Evolutionary conservation across 2,113 vertebrate species (phyloP), one percentile per base, ranked within the genome.

Genomic region (Brachyhypopomus occidentalis): DNA sequence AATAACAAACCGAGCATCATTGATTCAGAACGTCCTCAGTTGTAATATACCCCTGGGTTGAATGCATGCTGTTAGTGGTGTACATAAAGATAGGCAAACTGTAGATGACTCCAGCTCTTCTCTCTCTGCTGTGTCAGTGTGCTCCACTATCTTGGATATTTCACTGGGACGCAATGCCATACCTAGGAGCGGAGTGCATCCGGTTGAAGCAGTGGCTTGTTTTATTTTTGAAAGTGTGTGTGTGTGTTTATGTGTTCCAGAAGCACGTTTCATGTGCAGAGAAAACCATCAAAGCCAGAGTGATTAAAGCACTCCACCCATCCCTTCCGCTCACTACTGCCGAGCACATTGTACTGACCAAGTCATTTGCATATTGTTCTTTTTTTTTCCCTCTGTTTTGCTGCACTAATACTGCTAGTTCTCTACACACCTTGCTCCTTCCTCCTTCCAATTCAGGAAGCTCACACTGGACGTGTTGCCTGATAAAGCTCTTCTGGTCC

Each of bases 291-390:
- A 30, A 36, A 79, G 25, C 4, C 23, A 1, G 4, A 55, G 12
- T 83, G 12, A 71, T 64, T 45, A 72, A 77, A 72, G 3, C 19
- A 9, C 25, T 20, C 38, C 34, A 17, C 30, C 25, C 52, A 41
- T 41, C 34, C 48, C 72, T 23, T 75, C 27, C 52, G 23, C 20
- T 52, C 27, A 6, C 56, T 52, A 19, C 60, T 9, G 67, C 70
- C 23, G 45, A 66, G 64, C 38, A 52, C 23, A 25, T 56, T 70
- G 55, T 34, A 58, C 45, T 60, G 16, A 62, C 14, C 11, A 12
- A 72, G 58, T 66, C 30, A 36, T 79, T 83, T 74, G 58, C 48
- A 25, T 83, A 38, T 34, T 36, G 36, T 75, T 2, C 22, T 70
- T 70, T 70, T 70, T 41, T 22, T 3, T n/a, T n/a, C n/a, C n/a